phyloP scores from a whole-genome alignment of 2,797 vertebrate species.

The Limosa lapponica region DNA sequence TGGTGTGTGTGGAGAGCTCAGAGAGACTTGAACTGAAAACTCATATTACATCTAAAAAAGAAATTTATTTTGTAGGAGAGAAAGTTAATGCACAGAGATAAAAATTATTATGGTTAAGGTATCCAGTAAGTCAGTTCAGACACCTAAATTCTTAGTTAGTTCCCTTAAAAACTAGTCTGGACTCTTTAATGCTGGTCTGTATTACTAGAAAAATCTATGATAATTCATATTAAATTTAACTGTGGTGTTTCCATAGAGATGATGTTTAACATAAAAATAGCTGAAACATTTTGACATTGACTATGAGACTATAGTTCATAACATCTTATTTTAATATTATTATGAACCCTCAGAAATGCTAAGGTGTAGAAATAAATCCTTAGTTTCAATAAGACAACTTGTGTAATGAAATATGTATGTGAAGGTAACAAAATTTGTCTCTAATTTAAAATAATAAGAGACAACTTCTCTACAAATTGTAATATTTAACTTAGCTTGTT shows the following conservation, averaged over 20 bases:
- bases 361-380: background rate
- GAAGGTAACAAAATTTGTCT: background rate
- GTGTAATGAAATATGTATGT: background rate
- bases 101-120: background rate
- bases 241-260: conserved; percentile 47
- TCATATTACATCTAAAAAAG: background rate
- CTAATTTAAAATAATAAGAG: background rate
- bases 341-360: background rate
- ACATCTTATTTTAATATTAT: background rate
- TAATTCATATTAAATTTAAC: conserved; percentile 17
- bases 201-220: background rate
- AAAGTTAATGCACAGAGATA: background rate
- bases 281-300: conserved; percentile 43
- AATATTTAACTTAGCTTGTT: background rate
- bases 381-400: background rate
- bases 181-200: background rate
- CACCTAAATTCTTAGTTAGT: background rate
- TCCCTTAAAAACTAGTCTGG: background rate
- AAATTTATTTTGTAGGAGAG: background rate
- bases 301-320: background rate
- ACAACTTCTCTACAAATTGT: background rate
- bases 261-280: conserved; percentile 45
- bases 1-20: background rate
- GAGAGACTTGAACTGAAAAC: background rate
- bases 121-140: background rate